phyloP scores from a whole-genome alignment of 2,888 invertebrate genomes.

The Sympetrum striolatum region DNA sequence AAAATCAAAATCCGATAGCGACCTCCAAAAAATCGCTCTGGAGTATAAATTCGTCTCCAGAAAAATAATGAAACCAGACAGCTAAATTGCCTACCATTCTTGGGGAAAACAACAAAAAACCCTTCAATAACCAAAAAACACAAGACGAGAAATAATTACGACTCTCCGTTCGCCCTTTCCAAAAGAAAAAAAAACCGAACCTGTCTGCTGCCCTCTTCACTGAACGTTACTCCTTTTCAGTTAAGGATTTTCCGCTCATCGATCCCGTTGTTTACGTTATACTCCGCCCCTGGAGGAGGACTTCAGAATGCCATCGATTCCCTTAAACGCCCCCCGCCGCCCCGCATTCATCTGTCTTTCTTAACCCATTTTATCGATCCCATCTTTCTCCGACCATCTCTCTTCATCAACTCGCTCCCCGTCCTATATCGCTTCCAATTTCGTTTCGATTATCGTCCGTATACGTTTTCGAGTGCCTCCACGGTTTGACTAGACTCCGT shows the following conservation, averaged over 20 bases:
- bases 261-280: constrained; percentile 23
- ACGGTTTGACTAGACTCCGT: background rate
- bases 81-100: too few relatives aligned
- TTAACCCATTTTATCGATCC: constrained; percentile 12
- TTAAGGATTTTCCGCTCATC: background rate
- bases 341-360: background rate
- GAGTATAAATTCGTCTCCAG: too few relatives aligned
- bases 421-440: constrained; percentile 1
- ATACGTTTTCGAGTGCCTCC: background rate
- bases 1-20: too few relatives aligned
- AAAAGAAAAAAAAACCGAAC: too few relatives aligned
- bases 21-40: too few relatives aligned
- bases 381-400: background rate
- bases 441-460: background rate
- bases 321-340: background rate
- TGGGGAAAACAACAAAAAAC: too few relatives aligned
- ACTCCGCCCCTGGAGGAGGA: background rate
- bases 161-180: too few relatives aligned
- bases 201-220: too few relatives aligned
- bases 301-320: background rate
- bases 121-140: too few relatives aligned
- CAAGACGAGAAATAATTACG: too few relatives aligned
- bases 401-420: constrained; percentile 9
- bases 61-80: too few relatives aligned
- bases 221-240: background rate